These are phyloP conservation scores for Falco columbarius DNA, from an alignment of 2,797 vertebrate genomes.

Conservation along the genomic window DNA sequence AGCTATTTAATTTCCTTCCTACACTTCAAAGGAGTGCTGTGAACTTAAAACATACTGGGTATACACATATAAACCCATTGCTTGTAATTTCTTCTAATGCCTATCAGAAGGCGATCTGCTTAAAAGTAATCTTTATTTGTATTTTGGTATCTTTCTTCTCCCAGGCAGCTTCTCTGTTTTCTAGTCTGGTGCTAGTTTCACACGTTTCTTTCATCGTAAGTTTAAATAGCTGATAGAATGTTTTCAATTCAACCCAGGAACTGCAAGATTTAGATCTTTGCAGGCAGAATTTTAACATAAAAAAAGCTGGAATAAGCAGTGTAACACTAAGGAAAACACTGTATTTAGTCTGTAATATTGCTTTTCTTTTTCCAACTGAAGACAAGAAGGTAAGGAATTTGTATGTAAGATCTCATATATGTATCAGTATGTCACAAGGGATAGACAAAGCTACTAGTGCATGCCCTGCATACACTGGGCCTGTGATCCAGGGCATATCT, in stretches of 20 bases:
- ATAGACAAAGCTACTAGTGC: neutral
- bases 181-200: neutral
- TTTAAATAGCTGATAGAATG: neutral
- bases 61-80: neutral
- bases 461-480: neutral
- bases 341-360: neutral
- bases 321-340: neutral
- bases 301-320: neutral
- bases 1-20: constrained; percentile 18
- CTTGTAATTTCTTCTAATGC: neutral
- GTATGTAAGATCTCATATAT: neutral
- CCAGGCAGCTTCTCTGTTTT: neutral
- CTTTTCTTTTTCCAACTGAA: neutral
- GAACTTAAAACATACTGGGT: neutral
- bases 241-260: constrained; percentile 5
- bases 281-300: neutral
- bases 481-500: neutral
- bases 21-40: neutral
- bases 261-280: neutral
- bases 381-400: neutral
- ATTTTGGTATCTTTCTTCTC: constrained; percentile 1
- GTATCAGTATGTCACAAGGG: neutral
- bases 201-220: neutral
- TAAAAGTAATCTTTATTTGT: neutral
- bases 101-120: neutral